Conservation (phyloP, 2,888 invertebrate genomes). For the Endomychus coccineus region DNA sequence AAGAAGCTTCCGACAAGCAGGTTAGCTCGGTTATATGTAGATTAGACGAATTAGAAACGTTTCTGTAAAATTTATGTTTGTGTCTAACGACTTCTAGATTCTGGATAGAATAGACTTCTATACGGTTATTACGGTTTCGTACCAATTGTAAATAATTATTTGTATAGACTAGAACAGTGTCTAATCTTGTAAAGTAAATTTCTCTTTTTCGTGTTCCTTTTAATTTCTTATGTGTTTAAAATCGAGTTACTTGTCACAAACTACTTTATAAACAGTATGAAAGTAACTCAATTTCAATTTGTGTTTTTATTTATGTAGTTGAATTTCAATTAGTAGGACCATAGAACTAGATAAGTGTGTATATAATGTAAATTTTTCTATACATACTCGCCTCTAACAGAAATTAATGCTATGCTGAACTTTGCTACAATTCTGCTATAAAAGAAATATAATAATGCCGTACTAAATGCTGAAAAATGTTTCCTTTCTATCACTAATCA, state of each 20-base stretch:
- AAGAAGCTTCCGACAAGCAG: slow-evolving; percentile 52
- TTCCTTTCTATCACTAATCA: no score
- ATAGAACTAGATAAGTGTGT: no score
- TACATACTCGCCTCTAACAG: no score
- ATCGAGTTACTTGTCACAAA: slow-evolving; percentile 12
- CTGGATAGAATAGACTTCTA: slow-evolving; percentile 11
- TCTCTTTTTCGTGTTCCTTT: slow-evolving; percentile 11
- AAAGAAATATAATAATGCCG: no score
- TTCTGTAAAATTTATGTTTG: slow-evolving; percentile 19
- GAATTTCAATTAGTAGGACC: no score
- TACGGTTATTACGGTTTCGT: slow-evolving; percentile 12
- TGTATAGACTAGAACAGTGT: slow-evolving; percentile 27
- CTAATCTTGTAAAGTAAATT: slow-evolving; percentile 26
- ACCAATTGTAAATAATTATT: slow-evolving; percentile 26
- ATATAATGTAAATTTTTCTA: no score
- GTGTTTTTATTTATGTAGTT: slow-evolving; percentile 9
- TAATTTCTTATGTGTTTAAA: slow-evolving; percentile 9
- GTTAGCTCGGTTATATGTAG: slow-evolving; percentile 48
- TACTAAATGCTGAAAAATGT: no score
- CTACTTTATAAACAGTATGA: slow-evolving; percentile 13
- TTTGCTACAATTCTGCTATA: no score
- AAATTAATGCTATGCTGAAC: no score
- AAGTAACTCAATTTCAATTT: slow-evolving; percentile 9
- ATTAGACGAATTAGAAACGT: slow-evolving; percentile 30
- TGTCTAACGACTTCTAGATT: slow-evolving; percentile 4